A percentile compares a stretch with the other conserved stretches of the same genome.
phyloP scores from a whole-genome alignment of 92 coral and sea anemone species.

The Diadumene lineata region DNA sequence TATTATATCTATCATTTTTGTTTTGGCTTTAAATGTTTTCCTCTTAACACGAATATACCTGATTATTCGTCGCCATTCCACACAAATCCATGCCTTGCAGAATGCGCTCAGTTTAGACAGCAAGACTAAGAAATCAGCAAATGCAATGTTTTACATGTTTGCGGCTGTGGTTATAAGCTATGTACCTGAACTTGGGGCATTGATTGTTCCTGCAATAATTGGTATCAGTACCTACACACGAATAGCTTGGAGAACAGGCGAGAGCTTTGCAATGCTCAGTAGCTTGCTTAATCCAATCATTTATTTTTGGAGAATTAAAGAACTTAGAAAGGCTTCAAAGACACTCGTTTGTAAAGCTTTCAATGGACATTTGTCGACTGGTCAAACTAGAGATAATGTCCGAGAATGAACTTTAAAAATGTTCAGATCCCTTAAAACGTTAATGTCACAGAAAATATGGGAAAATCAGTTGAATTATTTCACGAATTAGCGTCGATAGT shows the following conservation, averaged over 20 bases:
- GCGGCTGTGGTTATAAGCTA: constrained; percentile 5
- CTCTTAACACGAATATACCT: not conserved
- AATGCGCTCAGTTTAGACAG: not conserved
- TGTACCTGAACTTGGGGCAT: not conserved
- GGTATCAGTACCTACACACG: not conserved
- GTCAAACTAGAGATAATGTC: not conserved
- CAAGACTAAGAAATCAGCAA: constrained; percentile 1
- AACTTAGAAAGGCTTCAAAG: constrained; percentile 1
- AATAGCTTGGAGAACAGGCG: not conserved
- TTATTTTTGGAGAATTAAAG: constrained; percentile 32
- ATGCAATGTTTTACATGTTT: constrained; percentile 16
- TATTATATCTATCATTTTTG: not conserved
- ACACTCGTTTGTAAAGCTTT: not conserved
- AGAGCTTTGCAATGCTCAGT: constrained; percentile 3
- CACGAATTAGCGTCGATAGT: no score
- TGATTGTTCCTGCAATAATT: not conserved
- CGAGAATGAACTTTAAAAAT: not conserved
- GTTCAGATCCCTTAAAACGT: no score
- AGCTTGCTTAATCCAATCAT: constrained; percentile 28
- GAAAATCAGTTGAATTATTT: no score
- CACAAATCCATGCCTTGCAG: constrained; percentile 12
- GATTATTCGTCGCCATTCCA: constrained; percentile 1
- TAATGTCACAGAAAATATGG: no score
- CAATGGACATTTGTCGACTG: not conserved
- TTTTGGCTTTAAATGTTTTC: not conserved